Percentiles rank a stretch among this genome's conserved stretches.
phyloP scores from a whole-genome alignment of 2,113 vertebrate genomes.

The Urocynchramus pylzowi region DNA sequence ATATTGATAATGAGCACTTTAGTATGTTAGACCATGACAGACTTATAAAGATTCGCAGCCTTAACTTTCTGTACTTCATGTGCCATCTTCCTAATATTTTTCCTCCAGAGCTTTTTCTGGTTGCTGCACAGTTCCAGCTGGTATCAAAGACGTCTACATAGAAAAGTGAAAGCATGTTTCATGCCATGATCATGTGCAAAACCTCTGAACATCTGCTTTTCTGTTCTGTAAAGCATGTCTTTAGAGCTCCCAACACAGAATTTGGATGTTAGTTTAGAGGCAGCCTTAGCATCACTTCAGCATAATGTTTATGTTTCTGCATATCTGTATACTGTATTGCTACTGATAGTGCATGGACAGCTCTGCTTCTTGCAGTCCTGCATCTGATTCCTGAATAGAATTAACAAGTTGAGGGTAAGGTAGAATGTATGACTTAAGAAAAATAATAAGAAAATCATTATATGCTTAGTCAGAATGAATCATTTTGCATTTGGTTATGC shows the following conservation, averaged over 20 bases:
- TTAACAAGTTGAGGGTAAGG: not conserved
- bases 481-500: not conserved
- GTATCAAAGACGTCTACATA: not conserved
- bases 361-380: not conserved
- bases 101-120: not conserved
- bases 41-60: not conserved
- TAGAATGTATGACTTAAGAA: not conserved
- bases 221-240: not conserved
- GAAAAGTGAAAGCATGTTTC: not conserved
- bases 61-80: not conserved
- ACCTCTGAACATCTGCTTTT: not conserved
- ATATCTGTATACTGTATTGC: not conserved
- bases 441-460: not conserved
- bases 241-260: not conserved
- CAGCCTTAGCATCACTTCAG: not conserved
- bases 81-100: not conserved
- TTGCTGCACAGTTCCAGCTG: not conserved
- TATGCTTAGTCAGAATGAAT: conserved; percentile 7
- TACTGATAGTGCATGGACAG: not conserved
- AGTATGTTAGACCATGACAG: not conserved
- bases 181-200: not conserved
- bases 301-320: not conserved
- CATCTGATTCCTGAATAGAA: not conserved
- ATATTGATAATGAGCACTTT: not conserved
- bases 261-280: not conserved